Evolutionary conservation across 2,888 invertebrate species (phyloP).

Genomic region (Anagyrus pseudococci): DNA sequence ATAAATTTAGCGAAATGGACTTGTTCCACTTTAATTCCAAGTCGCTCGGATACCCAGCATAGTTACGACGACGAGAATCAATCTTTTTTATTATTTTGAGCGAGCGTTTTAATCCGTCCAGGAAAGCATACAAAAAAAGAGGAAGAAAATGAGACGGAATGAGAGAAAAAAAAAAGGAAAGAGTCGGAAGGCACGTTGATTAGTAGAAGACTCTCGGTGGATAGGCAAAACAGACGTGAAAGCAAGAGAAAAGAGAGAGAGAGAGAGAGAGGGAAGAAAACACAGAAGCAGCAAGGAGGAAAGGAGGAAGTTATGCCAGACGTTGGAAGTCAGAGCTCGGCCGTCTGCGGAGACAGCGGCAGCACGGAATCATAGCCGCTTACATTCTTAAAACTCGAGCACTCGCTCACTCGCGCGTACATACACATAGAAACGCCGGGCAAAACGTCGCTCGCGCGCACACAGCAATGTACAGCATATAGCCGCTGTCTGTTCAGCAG

Average conservation of each 20-base stretch:
- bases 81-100: background rate
- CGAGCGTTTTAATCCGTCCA: background rate
- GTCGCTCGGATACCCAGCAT: background rate
- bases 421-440: background rate
- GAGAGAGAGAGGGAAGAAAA: slow-evolving; percentile 13
- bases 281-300: slow-evolving; percentile 29
- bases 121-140: background rate
- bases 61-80: background rate
- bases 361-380: slow-evolving; percentile 5
- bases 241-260: background rate
- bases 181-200: background rate
- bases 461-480: background rate
- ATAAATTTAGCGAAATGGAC: background rate
- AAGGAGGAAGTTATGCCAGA: slow-evolving; percentile 37
- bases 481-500: background rate
- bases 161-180: slow-evolving; percentile 26
- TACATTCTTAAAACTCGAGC: too few relatives aligned
- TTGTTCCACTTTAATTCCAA: background rate
- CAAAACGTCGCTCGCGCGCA: background rate
- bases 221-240: background rate
- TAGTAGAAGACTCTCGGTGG: background rate
- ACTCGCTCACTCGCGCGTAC: too few relatives aligned
- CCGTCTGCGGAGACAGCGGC: slow-evolving; percentile 17
- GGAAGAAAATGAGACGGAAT: slow-evolving; percentile 20
- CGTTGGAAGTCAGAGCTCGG: slow-evolving; percentile 34